Evolutionary conservation across 2,888 invertebrate species (phyloP).

Genomic region (Nomada goodeniana): DNA sequence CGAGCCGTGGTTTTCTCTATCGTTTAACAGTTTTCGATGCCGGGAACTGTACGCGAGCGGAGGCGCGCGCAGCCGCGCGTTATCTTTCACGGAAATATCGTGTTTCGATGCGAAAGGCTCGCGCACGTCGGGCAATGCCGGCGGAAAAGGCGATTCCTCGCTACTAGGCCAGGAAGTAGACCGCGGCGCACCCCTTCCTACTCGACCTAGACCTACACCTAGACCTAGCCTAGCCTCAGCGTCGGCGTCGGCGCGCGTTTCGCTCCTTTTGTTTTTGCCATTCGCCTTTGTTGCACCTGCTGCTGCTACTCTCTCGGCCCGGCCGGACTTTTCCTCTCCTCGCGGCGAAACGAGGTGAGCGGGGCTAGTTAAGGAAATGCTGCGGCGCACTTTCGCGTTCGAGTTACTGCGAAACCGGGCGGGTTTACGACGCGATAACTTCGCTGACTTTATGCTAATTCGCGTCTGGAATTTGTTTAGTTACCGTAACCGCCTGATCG

Average conservation of each 20-base stretch:
- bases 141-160: slow-evolving; percentile 68
- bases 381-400: slow-evolving; percentile 57
- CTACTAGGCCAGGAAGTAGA: slow-evolving; percentile 74
- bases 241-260: slow-evolving; percentile 25
- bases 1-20: no score
- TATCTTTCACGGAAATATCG: slow-evolving; percentile 45
- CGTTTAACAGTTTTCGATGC: no score
- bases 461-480: slow-evolving; percentile 39
- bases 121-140: slow-evolving; percentile 37
- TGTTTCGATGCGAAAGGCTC: slow-evolving; percentile 18
- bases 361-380: slow-evolving; percentile 48
- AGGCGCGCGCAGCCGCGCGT: background rate
- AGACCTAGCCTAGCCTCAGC: slow-evolving; percentile 55
- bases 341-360: slow-evolving; percentile 58
- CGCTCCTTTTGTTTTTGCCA: slow-evolving; percentile 64
- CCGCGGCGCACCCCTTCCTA: slow-evolving; percentile 66
- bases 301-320: background rate
- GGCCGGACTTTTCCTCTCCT: slow-evolving; percentile 63
- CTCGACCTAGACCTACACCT: slow-evolving; percentile 73
- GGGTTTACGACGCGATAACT: slow-evolving; percentile 28
- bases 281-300: slow-evolving; percentile 59
- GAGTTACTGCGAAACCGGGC: slow-evolving; percentile 11
- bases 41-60: background rate
- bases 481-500: slow-evolving; percentile 18
- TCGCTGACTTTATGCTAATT: slow-evolving; percentile 40